Evolutionary conservation across 1,140 invertebrate genomes (phyloP).

Genomic region (Oryzaephilus surinamensis): DNA sequence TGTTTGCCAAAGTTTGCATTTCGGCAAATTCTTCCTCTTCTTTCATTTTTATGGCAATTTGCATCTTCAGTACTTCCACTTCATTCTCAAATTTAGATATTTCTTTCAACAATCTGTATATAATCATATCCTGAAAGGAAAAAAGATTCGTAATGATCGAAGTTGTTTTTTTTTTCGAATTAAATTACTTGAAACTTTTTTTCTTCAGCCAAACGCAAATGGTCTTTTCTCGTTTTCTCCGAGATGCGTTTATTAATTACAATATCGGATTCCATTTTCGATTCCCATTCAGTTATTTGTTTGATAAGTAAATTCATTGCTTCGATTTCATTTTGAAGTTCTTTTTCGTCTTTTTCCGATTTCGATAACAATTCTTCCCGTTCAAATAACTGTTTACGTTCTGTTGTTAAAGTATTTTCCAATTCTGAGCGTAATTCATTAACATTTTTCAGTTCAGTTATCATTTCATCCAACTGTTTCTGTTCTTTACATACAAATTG

Average conservation of each 20-base stretch:
- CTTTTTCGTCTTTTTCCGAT: slow-evolving; percentile 32
- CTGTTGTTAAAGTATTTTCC: too few relatives aligned
- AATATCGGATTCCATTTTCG: slow-evolving; percentile 43
- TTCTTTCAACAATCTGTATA: slow-evolving; percentile 43
- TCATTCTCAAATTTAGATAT: slow-evolving; percentile 44
- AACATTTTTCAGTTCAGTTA: too few relatives aligned
- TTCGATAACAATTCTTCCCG: too few relatives aligned
- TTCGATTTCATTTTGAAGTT: slow-evolving; percentile 41
- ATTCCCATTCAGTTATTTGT: slow-evolving; percentile 42
- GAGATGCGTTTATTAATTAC: slow-evolving; percentile 43
- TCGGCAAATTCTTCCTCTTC: slow-evolving; percentile 44
- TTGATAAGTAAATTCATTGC: slow-evolving; percentile 38
- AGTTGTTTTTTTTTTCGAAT: slow-evolving; percentile 23
- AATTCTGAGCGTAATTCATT: too few relatives aligned
- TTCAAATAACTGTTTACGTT: too few relatives aligned
- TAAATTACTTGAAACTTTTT: slow-evolving; percentile 42
- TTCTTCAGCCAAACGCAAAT: slow-evolving; percentile 38
- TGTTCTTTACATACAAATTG: too few relatives aligned
- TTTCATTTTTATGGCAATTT: slow-evolving; percentile 41
- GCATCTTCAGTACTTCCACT: slow-evolving; percentile 41
- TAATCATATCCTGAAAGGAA: slow-evolving; percentile 43
- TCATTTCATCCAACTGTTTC: too few relatives aligned
- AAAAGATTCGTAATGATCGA: slow-evolving; percentile 22
- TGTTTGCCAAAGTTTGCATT: slow-evolving; percentile 46
- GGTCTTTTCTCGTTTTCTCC: slow-evolving; percentile 44